Base-by-base conservation (phyloP, 2,113 vertebrate species). In the Ibidorhyncha struthersii region DNA sequence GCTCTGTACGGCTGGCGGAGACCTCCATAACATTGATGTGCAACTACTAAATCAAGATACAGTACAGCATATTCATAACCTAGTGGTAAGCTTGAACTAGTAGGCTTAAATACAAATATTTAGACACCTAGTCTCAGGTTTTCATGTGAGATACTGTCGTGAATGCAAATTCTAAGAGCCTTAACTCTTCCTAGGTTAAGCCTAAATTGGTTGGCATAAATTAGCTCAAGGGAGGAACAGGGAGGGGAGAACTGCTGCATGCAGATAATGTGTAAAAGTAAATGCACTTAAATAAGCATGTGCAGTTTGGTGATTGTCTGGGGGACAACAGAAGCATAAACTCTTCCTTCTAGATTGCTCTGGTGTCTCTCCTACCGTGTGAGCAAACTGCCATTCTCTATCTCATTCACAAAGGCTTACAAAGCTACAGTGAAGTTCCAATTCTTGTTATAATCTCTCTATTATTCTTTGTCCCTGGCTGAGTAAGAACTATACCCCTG, bases 51-150 rank as follows among this genome's bases (percentile, higher is more conserved):
- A 98, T 76, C 92, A 96, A 53, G 97, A 98, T 30, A 98, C 98
- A 30, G 97, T 98, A 34, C 93, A 96, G 50, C 96, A 98, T 59
- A 98, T 98, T 62, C 97, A 98, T 70, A 97, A 97, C 27, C 78
- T 98, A 15, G 96, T 98, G 96, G 98, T 98, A 98, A 98, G 97
- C 49, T 43, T 69, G 27, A 81, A 50, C 72, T 49, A 69, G 14
- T 22, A 30, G 38, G 8, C 30, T 87, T 81, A 38, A 3, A 12
- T 16, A 26, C 15, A 25, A 43, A 14, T 11, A 23, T 7, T 65
- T 19, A 61, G 49, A 40, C 10, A 52, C 11, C 11, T 61, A 12
- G 15, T 29, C 27, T 34, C 3, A 21, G 38, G 29, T n/a, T 81
- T 74, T 73, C 32, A 23, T 10, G 36, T 11, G 45, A 86, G 11